phyloP scores from a whole-genome alignment of 1,140 invertebrate genomes.

The Dufourea novaeangliae region DNA sequence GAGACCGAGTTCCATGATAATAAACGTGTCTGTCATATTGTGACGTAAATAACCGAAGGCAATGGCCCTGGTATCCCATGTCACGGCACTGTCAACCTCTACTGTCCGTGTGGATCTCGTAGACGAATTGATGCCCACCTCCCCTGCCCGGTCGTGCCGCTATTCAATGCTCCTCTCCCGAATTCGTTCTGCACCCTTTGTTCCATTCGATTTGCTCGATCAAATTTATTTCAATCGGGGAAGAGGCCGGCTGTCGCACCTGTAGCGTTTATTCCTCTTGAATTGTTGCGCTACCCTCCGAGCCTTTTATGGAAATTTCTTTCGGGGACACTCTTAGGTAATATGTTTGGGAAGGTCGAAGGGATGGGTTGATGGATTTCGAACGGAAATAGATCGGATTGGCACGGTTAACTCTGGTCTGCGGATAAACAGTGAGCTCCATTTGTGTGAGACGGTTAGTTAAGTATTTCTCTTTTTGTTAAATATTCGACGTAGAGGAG shows the following conservation, averaged over 20 bases:
- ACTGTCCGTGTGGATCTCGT: neutral
- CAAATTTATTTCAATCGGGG: constrained; percentile 16
- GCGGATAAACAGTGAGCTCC: neutral
- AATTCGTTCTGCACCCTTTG: constrained; percentile 3
- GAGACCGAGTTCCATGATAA: no score
- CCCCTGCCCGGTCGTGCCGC: neutral
- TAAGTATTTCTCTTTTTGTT: no score
- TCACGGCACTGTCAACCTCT: neutral
- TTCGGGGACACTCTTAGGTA: neutral
- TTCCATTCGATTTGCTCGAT: constrained; percentile 15
- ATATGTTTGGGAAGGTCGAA: neutral
- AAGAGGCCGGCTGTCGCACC: neutral
- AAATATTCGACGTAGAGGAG: no score
- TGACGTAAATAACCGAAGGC: constrained; percentile 35
- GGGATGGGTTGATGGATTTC: neutral
- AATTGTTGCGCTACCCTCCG: neutral
- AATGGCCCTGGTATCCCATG: constrained; percentile 7
- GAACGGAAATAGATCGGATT: no score
- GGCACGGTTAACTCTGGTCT: neutral
- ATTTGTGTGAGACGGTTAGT: no score
- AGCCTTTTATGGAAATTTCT: constrained; percentile 3
- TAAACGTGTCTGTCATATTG: constrained; percentile 65
- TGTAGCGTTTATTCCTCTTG: constrained; percentile 12
- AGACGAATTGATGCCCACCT: constrained; percentile 22
- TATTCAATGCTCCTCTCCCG: neutral